A percentile compares a stretch with the other conserved stretches of the same genome.
Conservation (phyloP, 2,888 invertebrate genomes). For the Zygothrica quintamaculata region DNA sequence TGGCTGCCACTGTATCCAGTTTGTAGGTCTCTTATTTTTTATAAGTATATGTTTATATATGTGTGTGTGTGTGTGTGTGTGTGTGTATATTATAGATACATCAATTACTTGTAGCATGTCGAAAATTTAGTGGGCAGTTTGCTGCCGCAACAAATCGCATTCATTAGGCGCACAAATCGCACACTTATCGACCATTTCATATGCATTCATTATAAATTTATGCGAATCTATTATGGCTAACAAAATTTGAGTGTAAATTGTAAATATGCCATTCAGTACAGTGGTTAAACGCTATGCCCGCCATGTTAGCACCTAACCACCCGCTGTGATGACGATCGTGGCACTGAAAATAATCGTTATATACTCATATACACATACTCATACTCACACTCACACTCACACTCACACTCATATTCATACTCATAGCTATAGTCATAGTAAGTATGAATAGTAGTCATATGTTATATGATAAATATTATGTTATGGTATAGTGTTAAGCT, state of each 20-base stretch:
- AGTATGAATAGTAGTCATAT: conserved; percentile 6
- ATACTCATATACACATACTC: conserved; percentile 8
- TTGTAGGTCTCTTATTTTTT: too few species aligned
- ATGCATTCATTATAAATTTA: conserved; percentile 55
- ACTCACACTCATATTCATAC: background rate
- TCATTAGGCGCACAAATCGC: conserved; percentile 73
- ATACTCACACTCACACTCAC: too few species aligned
- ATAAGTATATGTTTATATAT: too few species aligned
- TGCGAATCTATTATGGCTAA: conserved; percentile 63
- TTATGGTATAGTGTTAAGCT: background rate
- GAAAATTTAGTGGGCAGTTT: conserved; percentile 63
- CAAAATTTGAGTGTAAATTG: conserved; percentile 61
- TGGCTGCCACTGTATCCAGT: background rate
- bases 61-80: background rate
- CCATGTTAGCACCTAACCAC: conserved; percentile 48
- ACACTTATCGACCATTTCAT: conserved; percentile 60
- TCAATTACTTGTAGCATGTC: conserved; percentile 51
- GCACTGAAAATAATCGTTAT: conserved; percentile 53
- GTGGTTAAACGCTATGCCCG: conserved; percentile 65
- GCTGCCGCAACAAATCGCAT: conserved; percentile 67
- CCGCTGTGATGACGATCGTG: conserved; percentile 66
- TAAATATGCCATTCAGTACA: conserved; percentile 71
- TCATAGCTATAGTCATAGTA: too few species aligned
- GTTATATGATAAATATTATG: conserved; percentile 3
- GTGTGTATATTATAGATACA: conserved; percentile 40